These are phyloP conservation scores for Drosophila ustulata DNA, from an alignment of 2,888 invertebrate species.

Conservation along the genomic window DNA sequence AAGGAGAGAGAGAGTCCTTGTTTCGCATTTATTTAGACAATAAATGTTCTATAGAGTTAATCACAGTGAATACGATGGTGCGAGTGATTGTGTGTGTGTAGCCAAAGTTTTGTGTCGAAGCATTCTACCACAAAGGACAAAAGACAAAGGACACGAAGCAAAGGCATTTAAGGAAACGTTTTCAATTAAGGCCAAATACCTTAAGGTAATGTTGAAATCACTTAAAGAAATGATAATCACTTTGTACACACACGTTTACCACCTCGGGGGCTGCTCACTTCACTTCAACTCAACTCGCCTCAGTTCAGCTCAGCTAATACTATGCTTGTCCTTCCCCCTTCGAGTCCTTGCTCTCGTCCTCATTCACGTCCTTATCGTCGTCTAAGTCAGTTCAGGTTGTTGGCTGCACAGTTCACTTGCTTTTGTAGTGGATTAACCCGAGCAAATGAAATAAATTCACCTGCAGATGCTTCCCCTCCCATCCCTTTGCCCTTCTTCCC, in stretches of 20 bases:
- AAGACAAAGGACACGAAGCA: conserved; percentile 20
- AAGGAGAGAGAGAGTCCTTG: background rate
- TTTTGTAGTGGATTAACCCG: conserved; percentile 76
- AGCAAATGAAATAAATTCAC: conserved; percentile 77
- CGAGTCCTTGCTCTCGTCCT: conserved; percentile 23
- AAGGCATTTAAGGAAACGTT: conserved; percentile 72
- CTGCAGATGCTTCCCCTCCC: conserved; percentile 62
- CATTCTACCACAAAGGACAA: conserved; percentile 63
- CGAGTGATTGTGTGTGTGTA: background rate
- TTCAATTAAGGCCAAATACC: conserved; percentile 74
- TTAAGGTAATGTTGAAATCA: conserved; percentile 79
- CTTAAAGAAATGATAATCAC: conserved; percentile 82
- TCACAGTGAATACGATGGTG: conserved; percentile 49
- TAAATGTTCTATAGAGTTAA: conserved; percentile 58
- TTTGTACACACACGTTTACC: conserved; percentile 71
- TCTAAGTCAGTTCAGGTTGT: conserved; percentile 26
- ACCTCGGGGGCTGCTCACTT: conserved; percentile 71
- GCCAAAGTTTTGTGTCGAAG: conserved; percentile 34
- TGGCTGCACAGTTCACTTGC: conserved; percentile 56
- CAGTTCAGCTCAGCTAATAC: conserved; percentile 21
- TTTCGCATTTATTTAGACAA: conserved; percentile 42
- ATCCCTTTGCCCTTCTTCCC: background rate
- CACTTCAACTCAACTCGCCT: background rate
- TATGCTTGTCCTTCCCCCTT: conserved; percentile 9
- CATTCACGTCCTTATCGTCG: conserved; percentile 12